Base-by-base conservation (phyloP, 2,797 vertebrate genomes). In the Loris lydekkerianus region DNA sequence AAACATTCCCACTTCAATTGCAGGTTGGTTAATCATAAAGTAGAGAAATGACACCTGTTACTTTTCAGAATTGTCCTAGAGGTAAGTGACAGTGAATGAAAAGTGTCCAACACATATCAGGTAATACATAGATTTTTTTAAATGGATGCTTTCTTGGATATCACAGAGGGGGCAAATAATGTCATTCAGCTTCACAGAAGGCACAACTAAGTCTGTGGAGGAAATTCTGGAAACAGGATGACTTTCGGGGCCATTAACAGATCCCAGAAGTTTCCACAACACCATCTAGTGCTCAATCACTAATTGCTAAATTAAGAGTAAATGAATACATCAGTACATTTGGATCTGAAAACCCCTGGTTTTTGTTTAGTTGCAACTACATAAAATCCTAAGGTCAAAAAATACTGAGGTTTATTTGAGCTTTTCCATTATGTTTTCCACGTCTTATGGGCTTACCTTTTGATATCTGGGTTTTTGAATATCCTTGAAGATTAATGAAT, bases 181-280 rank as follows among this genome's bases (percentile, higher is more conserved):
- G 25, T 15, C 34, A 27, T 34, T 85, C 3, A 21, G 14, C 13
- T 69, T 21, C 31, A 27, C 21, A 20, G 29, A 34, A 87, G 17
- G 18, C 5, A 37, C 2, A 27, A 31, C 70, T 34, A 69, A 63
- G 23, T 60, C 7, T 37, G 25, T 60, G 31, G 65, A 73, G 21
- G 1, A 10, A 49, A 46, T 53, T 86, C 75, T 70, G 53, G 43
- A 86, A 65, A 56, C 2, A 46, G 76, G 63, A 10, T 15, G 27
- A 89, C 37, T 76, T 88, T 91, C 4, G 31, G 43, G 27, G n/a
- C 70, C 27, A 70, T 11, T 58, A 67, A 78, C 61, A 9, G 37
- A 63, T 95, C 92, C 31, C 69, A 69, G 60, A 90, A 34, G 77
- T 75, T 91, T 94, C 46, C 37, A 25, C 34, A 81, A 63, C 20